Evolutionary conservation across 2,797 vertebrate species (phyloP), one percentile per base, ranked within the genome.

Genomic region (Nyctalus aviator): DNA sequence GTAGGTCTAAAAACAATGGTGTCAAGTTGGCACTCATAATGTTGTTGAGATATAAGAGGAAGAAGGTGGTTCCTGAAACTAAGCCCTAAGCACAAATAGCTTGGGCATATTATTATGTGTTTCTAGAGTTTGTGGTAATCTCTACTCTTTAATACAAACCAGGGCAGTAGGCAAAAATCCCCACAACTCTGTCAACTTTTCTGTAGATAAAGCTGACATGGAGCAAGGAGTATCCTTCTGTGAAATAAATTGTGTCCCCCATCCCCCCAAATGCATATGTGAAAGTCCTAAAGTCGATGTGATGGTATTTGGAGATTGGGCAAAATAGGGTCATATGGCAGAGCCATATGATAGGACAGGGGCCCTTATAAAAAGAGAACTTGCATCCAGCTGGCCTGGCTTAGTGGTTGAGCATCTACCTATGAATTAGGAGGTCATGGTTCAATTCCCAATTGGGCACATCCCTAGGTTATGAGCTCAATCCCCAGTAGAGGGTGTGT

Each of bases 111-210:
- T 41, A 32, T 71, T 86, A 89, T 8, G 7, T 87, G 20, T 77
- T 50, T 69, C 35, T 53, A 10, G 11, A 92, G 8, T 90, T 64
- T 94, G 50, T 68, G 21, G 8, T n/a, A 68, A 66, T 35, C 23
- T 88, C 44, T 66, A 64, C 76, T 12, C 30, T 90, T 95, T 71
- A 83, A 66, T n/a, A 81, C 79, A 55, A 81, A 27, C 9, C 53
- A 84, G n/a, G 18, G n/a, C 1, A 93, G 53, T 1, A 77, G 20
- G 27, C 59, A 2, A 71, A 90, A 84, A 57, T 6, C 0, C 10
- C 32, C 21, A 46, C 10, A 88, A 15, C 3, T 4, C 5, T 81
- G 13, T 66, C 41, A 66, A 53, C 48, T 77, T 90, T 89, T 48
- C 20, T 75, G 15, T 76, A 93, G 12, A 44, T 88, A 84, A 87